Conservation (phyloP, 2,113 vertebrate genomes). For the Ophiodon elongatus region DNA sequence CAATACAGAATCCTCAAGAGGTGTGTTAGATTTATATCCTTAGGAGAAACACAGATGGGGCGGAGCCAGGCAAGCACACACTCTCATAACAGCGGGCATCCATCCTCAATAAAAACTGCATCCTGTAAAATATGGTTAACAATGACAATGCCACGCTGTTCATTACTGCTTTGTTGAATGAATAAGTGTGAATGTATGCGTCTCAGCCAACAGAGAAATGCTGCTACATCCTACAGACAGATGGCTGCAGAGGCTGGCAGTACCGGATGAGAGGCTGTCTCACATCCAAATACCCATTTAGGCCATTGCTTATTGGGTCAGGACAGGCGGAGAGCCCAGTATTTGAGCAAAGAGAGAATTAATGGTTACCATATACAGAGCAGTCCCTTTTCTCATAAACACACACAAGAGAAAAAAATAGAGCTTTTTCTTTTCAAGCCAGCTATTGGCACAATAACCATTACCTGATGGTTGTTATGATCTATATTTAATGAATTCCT, state of each 20-base stretch:
- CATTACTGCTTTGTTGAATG: constrained; percentile 24
- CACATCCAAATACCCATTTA: constrained; percentile 56
- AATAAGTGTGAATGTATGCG: not conserved
- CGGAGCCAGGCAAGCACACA: not conserved
- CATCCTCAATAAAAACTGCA: constrained; percentile 37
- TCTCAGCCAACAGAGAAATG: constrained; percentile 29
- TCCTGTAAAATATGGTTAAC: constrained; percentile 30
- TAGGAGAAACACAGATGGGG: constrained; percentile 29
- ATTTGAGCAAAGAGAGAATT: constrained; percentile 4
- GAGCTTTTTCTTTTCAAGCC: not conserved
- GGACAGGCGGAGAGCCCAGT: constrained; percentile 18
- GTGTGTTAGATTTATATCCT: constrained; percentile 62
- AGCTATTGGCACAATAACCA: not conserved
- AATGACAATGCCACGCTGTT: constrained; percentile 23
- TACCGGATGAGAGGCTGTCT: constrained; percentile 39
- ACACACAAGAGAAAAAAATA: not conserved
- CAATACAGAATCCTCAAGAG: constrained; percentile 57
- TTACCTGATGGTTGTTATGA: not conserved
- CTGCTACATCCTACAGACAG: constrained; percentile 46
- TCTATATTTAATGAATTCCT: not conserved
- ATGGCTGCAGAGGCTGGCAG: constrained; percentile 43
- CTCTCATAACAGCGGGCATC: constrained; percentile 23
- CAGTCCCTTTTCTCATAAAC: not conserved
- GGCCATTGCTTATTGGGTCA: constrained; percentile 48
- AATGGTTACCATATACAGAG: not conserved